A percentile compares a stretch with the other conserved stretches of the same genome.
Conservation (phyloP, 2,113 vertebrate species). For the Alouatta palliata region DNA sequence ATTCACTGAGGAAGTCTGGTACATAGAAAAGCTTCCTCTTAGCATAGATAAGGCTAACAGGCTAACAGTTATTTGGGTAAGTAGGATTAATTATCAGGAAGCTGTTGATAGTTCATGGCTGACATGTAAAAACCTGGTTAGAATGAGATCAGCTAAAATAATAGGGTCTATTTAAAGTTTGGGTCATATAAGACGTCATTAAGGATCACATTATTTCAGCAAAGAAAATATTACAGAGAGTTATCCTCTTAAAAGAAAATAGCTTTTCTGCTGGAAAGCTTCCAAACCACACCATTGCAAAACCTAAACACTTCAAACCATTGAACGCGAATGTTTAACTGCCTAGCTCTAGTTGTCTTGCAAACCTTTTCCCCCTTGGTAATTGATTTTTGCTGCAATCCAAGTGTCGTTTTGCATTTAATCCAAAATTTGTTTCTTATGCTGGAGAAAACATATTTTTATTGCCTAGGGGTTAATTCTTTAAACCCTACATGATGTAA, state of each 20-base stretch:
- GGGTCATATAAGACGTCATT: slow-evolving; percentile 78
- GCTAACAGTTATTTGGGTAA: slow-evolving; percentile 82
- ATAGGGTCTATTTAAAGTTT: slow-evolving; percentile 81
- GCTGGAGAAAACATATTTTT: neutral
- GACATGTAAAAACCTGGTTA: slow-evolving; percentile 82
- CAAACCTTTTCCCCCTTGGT: slow-evolving; percentile 47
- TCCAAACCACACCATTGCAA: slow-evolving; percentile 84
- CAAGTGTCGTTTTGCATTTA: slow-evolving; percentile 52
- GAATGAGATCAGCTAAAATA: slow-evolving; percentile 81
- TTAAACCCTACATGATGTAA: neutral
- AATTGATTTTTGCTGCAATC: slow-evolving; percentile 57
- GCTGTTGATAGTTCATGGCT: slow-evolving; percentile 80
- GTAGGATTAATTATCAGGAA: slow-evolving; percentile 87
- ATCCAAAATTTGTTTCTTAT: slow-evolving; percentile 11
- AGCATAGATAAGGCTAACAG: slow-evolving; percentile 82
- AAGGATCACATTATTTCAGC: slow-evolving; percentile 78
- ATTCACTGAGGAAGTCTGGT: slow-evolving; percentile 78
- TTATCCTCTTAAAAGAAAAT: slow-evolving; percentile 78
- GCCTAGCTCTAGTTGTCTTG: slow-evolving; percentile 64
- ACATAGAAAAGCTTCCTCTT: slow-evolving; percentile 83
- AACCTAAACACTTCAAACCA: slow-evolving; percentile 76
- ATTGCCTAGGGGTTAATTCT: slow-evolving; percentile 16
- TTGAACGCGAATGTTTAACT: slow-evolving; percentile 79
- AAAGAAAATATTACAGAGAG: slow-evolving; percentile 78
- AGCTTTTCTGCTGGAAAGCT: slow-evolving; percentile 61